Evolutionary conservation across 1,140 invertebrate genomes (phyloP), one percentile per base, ranked within the genome.

Genomic region (Drosophila eugracilis): DNA sequence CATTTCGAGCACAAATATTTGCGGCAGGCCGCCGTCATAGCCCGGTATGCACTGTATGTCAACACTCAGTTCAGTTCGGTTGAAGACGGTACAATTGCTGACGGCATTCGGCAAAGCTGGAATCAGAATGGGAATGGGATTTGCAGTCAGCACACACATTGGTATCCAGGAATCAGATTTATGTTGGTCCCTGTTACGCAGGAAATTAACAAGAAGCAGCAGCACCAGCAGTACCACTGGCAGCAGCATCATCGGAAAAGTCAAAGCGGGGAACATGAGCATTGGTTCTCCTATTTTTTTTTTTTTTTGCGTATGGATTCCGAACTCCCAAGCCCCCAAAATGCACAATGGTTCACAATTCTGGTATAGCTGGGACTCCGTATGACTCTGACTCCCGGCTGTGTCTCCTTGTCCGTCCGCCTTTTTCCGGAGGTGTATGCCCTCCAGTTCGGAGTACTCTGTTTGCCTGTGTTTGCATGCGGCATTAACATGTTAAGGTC

Each of bases 21-120:
- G 95, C 22, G 94, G 93, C 32, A 96, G 92, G 28, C 96, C 95
- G 24, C 96, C 96, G 91, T 96, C 95, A 91, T 96, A 96, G 39
- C 95, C 95, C 75, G 95, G 95, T 39, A 93, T 93, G 91, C 96
- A 97, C 52, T 95, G 94, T 5, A 97, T 94, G 75, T 95, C 94
- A 37, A 96, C 94, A 52, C 94, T 95, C 65, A 93, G 94, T 72
- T 94, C 94, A 2, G 95, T 96, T 78, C 95, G 94, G 89, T 96
- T 96, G 24, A 93, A 94, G 53, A 96, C 92, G 14, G 94, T 94
- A 85, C 95, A 96, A 91, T 96, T 96, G 59, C 93, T 93, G 22
- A 96, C 95, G 21, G 94, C 93, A 79, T 94, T 95, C 44, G 95
- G 95, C 91, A 95, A 94, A 21, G 94, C 95, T 95, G 48, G 10